phyloP scores from a whole-genome alignment of 2,888 invertebrate genomes.

The Hirtodrosophila trivittata region DNA sequence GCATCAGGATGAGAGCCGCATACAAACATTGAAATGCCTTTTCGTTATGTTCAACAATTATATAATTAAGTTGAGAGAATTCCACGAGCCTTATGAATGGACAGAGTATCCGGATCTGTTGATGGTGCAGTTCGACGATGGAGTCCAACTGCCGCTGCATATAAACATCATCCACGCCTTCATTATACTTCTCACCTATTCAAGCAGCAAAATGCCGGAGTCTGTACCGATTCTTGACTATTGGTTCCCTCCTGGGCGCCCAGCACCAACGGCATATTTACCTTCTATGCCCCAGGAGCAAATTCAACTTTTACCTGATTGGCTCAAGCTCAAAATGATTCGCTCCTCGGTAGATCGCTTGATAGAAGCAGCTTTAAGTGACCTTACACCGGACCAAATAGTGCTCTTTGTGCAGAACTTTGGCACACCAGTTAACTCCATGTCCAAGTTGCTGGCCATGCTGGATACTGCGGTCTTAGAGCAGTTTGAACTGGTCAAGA shows the following conservation, averaged over 20 bases:
- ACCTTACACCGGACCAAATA: conserved; percentile 93
- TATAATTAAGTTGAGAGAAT: conserved; percentile 87
- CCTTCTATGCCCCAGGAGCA: conserved; percentile 91
- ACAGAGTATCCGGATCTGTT: conserved; percentile 83
- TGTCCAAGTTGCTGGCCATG: conserved; percentile 91
- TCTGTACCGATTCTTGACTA: conserved; percentile 88
- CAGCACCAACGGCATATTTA: conserved; percentile 91
- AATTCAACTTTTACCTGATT: conserved; percentile 95
- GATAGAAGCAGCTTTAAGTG: conserved; percentile 93
- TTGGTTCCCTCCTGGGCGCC: conserved; percentile 92
- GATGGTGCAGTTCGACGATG: conserved; percentile 84
- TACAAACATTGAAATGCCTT: conserved; percentile 88
- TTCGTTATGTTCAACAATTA: conserved; percentile 90
- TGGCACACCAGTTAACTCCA: conserved; percentile 95
- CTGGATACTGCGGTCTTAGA: conserved; percentile 92
- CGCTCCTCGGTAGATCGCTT: conserved; percentile 91
- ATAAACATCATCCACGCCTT: conserved; percentile 90
- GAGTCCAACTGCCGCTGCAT: conserved; percentile 82
- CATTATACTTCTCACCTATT: conserved; percentile 91
- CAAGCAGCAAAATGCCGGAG: conserved; percentile 84
- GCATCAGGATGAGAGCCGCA: conserved; percentile 80
- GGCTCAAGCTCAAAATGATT: conserved; percentile 96
- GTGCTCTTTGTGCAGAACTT: conserved; percentile 97
- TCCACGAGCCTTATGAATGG: conserved; percentile 82
- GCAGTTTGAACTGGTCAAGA: conserved; percentile 89